phyloP scores from a whole-genome alignment of 2,113 vertebrate genomes.

The Psilopsiagon aurifrons region DNA sequence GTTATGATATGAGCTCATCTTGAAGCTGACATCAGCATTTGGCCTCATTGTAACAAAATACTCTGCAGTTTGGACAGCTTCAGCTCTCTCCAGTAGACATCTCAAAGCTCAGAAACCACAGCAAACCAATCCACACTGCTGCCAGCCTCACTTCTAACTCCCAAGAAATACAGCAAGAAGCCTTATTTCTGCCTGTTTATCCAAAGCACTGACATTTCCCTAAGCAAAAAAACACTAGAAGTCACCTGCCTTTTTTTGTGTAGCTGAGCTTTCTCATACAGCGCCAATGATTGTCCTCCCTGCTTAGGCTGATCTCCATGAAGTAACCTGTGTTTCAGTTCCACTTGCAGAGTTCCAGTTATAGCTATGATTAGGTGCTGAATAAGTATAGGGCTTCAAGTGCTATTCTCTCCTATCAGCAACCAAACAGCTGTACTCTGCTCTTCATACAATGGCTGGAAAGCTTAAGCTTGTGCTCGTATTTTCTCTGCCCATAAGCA shows the following conservation, averaged over 20 bases:
- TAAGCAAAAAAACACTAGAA: neutral
- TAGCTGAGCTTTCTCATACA: neutral
- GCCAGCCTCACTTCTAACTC: neutral
- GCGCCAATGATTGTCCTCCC: neutral
- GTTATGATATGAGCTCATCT: neutral
- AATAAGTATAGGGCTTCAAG: neutral
- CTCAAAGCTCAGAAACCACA: neutral
- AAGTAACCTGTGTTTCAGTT: slow-evolving; percentile 23
- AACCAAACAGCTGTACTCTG: neutral
- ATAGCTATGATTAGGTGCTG: neutral
- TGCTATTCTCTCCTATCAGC: neutral
- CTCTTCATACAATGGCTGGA: neutral
- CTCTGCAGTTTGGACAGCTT: neutral
- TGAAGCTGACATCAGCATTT: neutral
- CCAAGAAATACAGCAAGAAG: neutral
- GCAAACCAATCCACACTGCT: neutral
- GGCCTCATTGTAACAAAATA: neutral
- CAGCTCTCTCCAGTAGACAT: neutral
- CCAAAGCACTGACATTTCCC: neutral
- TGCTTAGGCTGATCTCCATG: neutral
- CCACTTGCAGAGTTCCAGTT: neutral
- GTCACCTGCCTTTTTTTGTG: neutral
- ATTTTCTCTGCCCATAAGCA: neutral
- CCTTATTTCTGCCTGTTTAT: neutral
- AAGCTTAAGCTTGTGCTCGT: neutral